Base-by-base conservation (phyloP, 2,797 vertebrate genomes). In the Threskiornis aethiopicus region DNA sequence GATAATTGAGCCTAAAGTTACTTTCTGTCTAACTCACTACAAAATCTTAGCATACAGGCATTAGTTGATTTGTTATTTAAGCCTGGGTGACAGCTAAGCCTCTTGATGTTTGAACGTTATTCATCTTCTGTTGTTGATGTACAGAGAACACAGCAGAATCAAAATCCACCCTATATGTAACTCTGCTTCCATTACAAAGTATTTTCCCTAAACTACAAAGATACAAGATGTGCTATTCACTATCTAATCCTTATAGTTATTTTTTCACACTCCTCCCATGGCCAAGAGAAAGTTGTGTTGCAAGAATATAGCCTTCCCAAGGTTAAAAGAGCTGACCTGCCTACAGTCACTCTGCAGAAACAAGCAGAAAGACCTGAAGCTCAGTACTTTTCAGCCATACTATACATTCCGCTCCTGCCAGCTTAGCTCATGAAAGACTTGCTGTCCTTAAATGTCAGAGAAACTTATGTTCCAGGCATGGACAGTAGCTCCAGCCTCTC, bases 261-360 rank as follows among this genome's bases (percentile, higher is more conserved):
- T 93, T 95, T 96, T 93, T 86, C 51, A 69, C 10, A 13, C 35
- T 58, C 16, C 61, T 95, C 47, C 87, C 61, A 65, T 25, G n/a
- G 42, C 52, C n/a, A 49, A 86, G 94, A 64, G 90, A 96, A 96
- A 97, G 83, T 90, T 92, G n/a, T 92, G 84, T 85, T 90, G 83
- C 87, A 92, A 93, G 91, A 84, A 79, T 71, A 86, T 18, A 89
- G 70, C 83, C 61, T 84, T 96, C 58, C 26, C 35, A n/a, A 80
- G 89, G 83, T 92, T 90, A 91, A 90, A 93, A 83, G 73, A 93
- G 67, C 80, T 92, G 69, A 77, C 52, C 44, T 79, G 51, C 47
- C 67, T 89, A 52, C 33, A 29, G 25, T 85, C 54, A 84, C 59
- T 49, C 11, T 77, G 70, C 76, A 94, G 77, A 73, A 47, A 80